These are phyloP conservation scores for Heterochromis multidens DNA, from an alignment of 2,113 vertebrate species.

Conservation along the genomic window DNA sequence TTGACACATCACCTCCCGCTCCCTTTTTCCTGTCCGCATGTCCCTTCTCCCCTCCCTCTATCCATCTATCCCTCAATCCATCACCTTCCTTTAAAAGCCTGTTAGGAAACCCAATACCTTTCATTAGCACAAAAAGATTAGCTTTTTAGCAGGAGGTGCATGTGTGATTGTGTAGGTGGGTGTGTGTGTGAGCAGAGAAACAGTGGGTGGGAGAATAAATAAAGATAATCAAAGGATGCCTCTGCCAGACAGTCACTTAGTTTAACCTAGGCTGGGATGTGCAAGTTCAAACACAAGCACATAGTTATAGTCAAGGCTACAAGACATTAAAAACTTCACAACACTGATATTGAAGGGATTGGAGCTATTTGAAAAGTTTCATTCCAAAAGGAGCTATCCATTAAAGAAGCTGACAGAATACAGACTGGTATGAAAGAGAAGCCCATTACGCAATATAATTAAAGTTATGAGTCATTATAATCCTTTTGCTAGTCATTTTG, in stretches of 20 bases:
- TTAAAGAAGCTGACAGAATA: background rate
- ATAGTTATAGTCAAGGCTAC: background rate
- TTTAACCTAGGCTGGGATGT: conserved; percentile 37
- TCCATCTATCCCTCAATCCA: conserved; percentile 64
- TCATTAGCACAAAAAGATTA: conserved; percentile 75
- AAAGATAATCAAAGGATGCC: conserved; percentile 61
- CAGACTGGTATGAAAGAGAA: conserved; percentile 22
- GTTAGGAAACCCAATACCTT: conserved; percentile 75
- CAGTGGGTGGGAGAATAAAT: conserved; percentile 46
- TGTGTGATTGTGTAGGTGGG: background rate
- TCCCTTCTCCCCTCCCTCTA: conserved; percentile 38
- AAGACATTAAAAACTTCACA: conserved; percentile 14
- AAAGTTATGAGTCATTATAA: conserved; percentile 28
- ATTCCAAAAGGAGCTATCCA: background rate
- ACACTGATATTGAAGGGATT: background rate
- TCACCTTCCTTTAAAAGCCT: conserved; percentile 73
- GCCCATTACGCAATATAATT: conserved; percentile 25
- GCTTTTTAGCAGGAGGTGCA: conserved; percentile 57
- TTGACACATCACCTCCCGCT: conserved; percentile 65
- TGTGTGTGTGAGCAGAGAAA: background rate
- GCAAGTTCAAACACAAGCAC: conserved; percentile 19
- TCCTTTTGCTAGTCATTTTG: conserved; percentile 14
- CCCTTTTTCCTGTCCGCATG: conserved; percentile 20
- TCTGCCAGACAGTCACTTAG: conserved; percentile 64
- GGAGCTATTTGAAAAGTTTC: conserved; percentile 9